Evolutionary conservation across 2,797 vertebrate species (phyloP).

Genomic region (Lindbergichthys nudifrons): DNA sequence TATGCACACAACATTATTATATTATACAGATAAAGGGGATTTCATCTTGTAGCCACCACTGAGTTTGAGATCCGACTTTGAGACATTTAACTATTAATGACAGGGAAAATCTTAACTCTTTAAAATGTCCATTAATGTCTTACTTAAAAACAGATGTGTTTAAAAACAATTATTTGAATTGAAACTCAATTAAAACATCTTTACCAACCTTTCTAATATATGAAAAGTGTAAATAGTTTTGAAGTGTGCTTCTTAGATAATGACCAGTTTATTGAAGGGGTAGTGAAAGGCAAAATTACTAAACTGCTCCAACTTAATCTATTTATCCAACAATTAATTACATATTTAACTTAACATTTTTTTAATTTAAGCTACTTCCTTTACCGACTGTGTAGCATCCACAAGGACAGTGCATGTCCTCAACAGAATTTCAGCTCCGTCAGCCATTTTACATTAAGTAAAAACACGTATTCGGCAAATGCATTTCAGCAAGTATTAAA

Average conservation of each 20-base stretch:
- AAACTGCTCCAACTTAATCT: background rate
- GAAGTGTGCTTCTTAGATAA: background rate
- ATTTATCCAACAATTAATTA: too few species aligned
- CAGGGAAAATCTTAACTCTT: background rate
- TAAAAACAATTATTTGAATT: background rate
- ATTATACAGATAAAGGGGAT: background rate
- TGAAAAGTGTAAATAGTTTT: background rate
- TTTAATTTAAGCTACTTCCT: background rate
- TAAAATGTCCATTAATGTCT: background rate
- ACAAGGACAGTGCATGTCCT: background rate
- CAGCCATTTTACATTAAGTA: slow-evolving; percentile 7
- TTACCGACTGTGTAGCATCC: background rate
- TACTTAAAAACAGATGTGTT: background rate
- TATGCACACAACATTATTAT: slow-evolving; percentile 5
- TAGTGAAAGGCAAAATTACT: background rate
- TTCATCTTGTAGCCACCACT: background rate
- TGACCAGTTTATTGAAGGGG: background rate
- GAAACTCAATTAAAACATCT: too few species aligned
- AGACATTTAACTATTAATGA: background rate
- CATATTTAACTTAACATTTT: too few species aligned
- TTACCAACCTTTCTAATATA: background rate
- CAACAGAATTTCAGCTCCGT: slow-evolving; percentile 16
- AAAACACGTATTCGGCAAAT: slow-evolving; percentile 2
- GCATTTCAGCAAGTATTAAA: slow-evolving; percentile 44
- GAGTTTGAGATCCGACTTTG: slow-evolving; percentile 1